These are phyloP conservation scores for Rhynchonycteris naso DNA, from an alignment of 2,797 vertebrate genomes.

Conservation along the genomic window DNA sequence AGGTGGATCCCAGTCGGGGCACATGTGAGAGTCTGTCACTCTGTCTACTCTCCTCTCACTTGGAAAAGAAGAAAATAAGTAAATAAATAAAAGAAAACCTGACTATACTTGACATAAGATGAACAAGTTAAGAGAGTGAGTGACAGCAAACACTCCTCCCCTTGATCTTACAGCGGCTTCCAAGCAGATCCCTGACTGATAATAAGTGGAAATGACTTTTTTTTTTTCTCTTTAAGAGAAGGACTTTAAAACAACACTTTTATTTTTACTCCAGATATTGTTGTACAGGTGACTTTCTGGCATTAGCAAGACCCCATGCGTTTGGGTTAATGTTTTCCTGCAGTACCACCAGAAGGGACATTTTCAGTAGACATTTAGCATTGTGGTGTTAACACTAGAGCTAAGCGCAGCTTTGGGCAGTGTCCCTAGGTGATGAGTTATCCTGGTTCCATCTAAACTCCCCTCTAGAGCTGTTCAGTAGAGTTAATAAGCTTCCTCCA, in stretches of 20 bases:
- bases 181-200: background rate
- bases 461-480: background rate
- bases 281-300: background rate
- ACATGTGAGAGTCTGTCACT: too few species aligned
- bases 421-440: too few species aligned
- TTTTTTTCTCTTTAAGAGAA: constrained; percentile 20
- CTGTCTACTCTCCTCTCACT: too few species aligned
- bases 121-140: background rate
- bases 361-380: background rate
- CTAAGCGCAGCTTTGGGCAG: background rate
- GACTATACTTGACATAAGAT: background rate
- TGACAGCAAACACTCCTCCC: rapidly evolving
- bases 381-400: background rate
- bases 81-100: background rate
- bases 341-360: background rate
- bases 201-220: background rate
- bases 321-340: background rate
- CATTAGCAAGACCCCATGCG: background rate
- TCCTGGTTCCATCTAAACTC: background rate
- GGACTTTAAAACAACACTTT: background rate
- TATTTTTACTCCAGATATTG: background rate
- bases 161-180: background rate
- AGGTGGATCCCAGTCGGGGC: too few species aligned
- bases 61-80: too few species aligned
- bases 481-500: background rate